A percentile compares a stretch with the other conserved stretches of the same genome.
Evolutionary conservation across 92 coral and sea anemone species (phyloP).

Genomic region (Pocillopora meandrina): DNA sequence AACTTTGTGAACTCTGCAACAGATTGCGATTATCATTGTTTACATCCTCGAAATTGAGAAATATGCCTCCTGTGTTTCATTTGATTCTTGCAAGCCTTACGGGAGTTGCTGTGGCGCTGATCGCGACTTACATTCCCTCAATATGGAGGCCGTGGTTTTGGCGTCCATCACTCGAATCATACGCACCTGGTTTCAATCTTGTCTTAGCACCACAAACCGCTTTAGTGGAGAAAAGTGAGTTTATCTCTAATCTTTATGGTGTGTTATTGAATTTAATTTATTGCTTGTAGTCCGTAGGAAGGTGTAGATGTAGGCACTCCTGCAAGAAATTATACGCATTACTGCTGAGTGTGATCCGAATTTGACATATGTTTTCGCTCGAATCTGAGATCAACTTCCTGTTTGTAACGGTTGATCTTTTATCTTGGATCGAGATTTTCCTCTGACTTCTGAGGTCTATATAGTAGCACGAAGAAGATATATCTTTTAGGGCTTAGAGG

Average conservation of each 20-base stretch:
- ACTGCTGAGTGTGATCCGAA: not conserved
- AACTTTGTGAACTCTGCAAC: slow-evolving; percentile 75
- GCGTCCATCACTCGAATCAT: slow-evolving; percentile 70
- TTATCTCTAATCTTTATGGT: not conserved
- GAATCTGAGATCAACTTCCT: not conserved
- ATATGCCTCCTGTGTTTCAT: slow-evolving; percentile 60
- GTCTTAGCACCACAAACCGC: slow-evolving; percentile 69
- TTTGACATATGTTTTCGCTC: not conserved
- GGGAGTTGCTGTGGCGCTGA: slow-evolving; percentile 80
- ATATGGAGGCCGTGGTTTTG: slow-evolving; percentile 60
- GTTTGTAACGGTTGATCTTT: not conserved
- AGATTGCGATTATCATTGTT: slow-evolving; percentile 63
- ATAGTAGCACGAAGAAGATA: not conserved
- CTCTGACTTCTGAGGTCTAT: no score
- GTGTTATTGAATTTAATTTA: not conserved
- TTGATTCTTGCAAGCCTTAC: slow-evolving; percentile 74
- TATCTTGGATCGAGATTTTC: not conserved
- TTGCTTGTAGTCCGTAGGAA: not conserved
- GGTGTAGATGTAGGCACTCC: not conserved
- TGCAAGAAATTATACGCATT: not conserved
- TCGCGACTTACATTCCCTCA: slow-evolving; percentile 78
- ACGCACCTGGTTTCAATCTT: slow-evolving; percentile 73
- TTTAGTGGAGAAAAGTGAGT: slow-evolving; percentile 59
- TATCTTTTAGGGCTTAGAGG: no score
- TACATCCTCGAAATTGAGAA: slow-evolving; percentile 39